Percentiles rank a stretch among this genome's conserved stretches.
phyloP scores from a whole-genome alignment of 2,888 invertebrate species.

The Chelonus formosanus region DNA sequence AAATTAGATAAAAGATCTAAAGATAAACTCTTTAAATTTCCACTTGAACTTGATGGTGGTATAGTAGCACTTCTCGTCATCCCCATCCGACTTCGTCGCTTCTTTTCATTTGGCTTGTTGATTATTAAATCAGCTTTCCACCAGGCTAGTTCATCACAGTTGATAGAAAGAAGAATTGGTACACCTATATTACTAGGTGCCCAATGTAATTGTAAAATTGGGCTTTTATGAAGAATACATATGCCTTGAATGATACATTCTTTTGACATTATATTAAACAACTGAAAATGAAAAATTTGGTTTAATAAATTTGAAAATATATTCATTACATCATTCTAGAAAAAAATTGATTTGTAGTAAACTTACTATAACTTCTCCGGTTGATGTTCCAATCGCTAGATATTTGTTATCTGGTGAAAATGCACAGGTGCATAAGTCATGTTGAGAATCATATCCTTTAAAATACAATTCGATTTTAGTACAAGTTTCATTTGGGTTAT shows the following conservation, averaged over 20 bases:
- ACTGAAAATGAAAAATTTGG: not conserved
- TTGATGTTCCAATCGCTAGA: slow-evolving; percentile 72
- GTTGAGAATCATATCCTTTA: slow-evolving; percentile 21
- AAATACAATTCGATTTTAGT: slow-evolving; percentile 12
- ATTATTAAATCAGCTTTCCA: slow-evolving; percentile 53
- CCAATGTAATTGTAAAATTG: slow-evolving; percentile 57
- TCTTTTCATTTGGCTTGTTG: slow-evolving; percentile 34
- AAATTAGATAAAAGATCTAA: no score
- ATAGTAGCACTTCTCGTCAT: slow-evolving; percentile 47
- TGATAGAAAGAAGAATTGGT: slow-evolving; percentile 56
- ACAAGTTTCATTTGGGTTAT: slow-evolving; percentile 1
- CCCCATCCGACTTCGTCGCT: slow-evolving; percentile 50
- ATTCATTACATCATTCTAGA: no score
- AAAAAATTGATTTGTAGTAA: not conserved
- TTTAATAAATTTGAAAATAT: not conserved
- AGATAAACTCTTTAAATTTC: no score
- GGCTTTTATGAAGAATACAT: slow-evolving; percentile 47
- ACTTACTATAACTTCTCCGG: slow-evolving; percentile 72
- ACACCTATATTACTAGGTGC: slow-evolving; percentile 47
- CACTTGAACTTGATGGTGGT: slow-evolving; percentile 26
- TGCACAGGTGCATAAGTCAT: slow-evolving; percentile 50
- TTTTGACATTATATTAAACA: no score
- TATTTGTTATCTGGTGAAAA: slow-evolving; percentile 70
- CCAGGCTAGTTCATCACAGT: slow-evolving; percentile 56
- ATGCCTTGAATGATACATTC: no score